Percentiles rank a stretch among this genome's conserved stretches.
These are phyloP conservation scores for Porites evermanni DNA, from an alignment of 92 coral and sea anemone species.

Conservation along the genomic window DNA sequence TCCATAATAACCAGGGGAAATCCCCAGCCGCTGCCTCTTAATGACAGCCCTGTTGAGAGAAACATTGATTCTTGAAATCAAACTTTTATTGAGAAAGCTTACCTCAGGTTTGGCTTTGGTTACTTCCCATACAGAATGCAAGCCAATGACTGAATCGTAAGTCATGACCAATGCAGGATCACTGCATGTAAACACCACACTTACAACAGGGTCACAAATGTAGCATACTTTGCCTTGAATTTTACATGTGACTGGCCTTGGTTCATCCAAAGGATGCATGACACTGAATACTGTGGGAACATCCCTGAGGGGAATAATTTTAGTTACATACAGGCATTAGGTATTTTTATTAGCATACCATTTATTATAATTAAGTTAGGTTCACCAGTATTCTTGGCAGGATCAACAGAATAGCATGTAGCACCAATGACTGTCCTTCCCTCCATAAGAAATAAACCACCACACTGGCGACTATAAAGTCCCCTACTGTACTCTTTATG, in stretches of 20 bases:
- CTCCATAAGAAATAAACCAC: too few relatives aligned
- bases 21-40: too few relatives aligned
- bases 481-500: too few relatives aligned
- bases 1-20: too few relatives aligned
- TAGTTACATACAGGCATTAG: too few relatives aligned
- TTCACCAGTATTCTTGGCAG: too few relatives aligned
- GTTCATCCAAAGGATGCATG: constrained; percentile 97
- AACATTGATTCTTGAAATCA: too few relatives aligned
- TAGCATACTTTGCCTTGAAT: constrained; percentile 81
- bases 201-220: constrained; percentile 83
- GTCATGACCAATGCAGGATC: constrained; percentile 83
- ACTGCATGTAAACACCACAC: constrained; percentile 75
- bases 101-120: constrained; percentile 91
- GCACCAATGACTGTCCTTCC: too few relatives aligned
- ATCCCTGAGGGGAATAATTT: constrained; percentile 51
- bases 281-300: constrained; percentile 91
- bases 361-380: too few relatives aligned
- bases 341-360: neutral
- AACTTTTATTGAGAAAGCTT: neutral
- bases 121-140: constrained; percentile 85
- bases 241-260: constrained; percentile 89
- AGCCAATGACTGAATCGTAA: constrained; percentile 86
- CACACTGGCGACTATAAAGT: too few relatives aligned
- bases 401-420: too few relatives aligned
- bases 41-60: too few relatives aligned